Evolutionary conservation across 1,140 invertebrate genomes (phyloP), one percentile per base, ranked within the genome.

Genomic region (Chionoecetes opilio): DNA sequence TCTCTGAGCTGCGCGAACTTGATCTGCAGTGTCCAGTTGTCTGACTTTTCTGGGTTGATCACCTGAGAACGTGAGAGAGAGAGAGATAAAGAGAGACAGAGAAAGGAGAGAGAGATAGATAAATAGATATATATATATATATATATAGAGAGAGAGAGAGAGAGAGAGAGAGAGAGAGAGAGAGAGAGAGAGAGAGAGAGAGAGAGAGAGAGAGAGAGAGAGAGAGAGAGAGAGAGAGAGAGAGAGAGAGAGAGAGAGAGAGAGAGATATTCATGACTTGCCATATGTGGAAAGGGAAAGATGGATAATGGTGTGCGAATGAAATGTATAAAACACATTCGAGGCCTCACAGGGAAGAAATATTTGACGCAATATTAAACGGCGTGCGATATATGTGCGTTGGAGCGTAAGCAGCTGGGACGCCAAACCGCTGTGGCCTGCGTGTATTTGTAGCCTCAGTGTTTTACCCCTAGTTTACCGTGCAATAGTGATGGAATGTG

Each of bases 11-110:
- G 97, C 0, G 97, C 97, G 96, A 97, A 97, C 93, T 97, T 97
- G 94, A 98, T 97, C 85, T 97, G 97, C 26, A 98, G 96, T 34
- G 97, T 97, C 97, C 97, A 98, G 94, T 97, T 97, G 92, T 97
- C 97, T 0, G 97, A 96, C 21, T 97, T 97, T 31, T 97, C 97
- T 89, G 96, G 96, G 96, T 97, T 97, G 3, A 97, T 96, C 31
- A 97, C 97, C 82, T 97, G 97, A n/a, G 63, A 75, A 6, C 26
- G 63, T n/a, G 26, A 75, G 97, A n/a, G 63, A 75, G 11, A 75
- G 63, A 75, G 26, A 75, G 63, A 75, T 2, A 0, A 2, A 75
- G 11, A 75, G 63, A n/a, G 11, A 53, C 0, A 75, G 0, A 75
- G 21, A 75, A 2, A n/a, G n/a, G 14, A 46, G 11, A 53, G 9